phyloP scores from a whole-genome alignment of 2,797 vertebrate species.

The Macroramphosus scolopax region DNA sequence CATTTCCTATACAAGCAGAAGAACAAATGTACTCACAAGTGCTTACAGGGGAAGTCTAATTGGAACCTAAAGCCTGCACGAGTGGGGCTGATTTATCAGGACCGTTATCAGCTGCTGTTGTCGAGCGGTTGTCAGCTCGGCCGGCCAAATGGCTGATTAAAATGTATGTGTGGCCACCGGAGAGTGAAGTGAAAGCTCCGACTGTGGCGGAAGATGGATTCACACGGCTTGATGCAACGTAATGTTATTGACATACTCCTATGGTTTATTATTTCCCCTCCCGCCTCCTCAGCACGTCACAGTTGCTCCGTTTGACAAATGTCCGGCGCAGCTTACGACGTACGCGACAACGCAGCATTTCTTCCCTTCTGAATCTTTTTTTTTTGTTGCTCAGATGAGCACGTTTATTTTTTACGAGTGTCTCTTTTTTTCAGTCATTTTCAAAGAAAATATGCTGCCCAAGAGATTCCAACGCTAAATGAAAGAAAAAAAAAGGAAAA shows the following conservation, averaged over 20 bases:
- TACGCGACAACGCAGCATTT: conserved; percentile 1
- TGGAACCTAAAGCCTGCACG: conserved; percentile 24
- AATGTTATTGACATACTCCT: conserved; percentile 69
- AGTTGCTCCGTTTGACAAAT: conserved; percentile 51
- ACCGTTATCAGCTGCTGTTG: conserved; percentile 65
- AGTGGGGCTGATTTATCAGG: conserved; percentile 65
- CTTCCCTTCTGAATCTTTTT: not conserved
- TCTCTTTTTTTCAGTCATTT: conserved; percentile 5
- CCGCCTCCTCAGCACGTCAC: conserved; percentile 40
- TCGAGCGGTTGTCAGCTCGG: conserved; percentile 67
- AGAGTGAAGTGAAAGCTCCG: conserved; percentile 68
- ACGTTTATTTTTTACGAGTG: not conserved
- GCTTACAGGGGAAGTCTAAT: too few species aligned
- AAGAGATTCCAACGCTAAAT: not conserved
- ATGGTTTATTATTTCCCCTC: conserved; percentile 63
- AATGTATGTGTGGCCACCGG: conserved; percentile 73
- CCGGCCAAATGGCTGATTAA: conserved; percentile 73
- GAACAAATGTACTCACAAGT: too few species aligned
- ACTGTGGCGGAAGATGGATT: conserved; percentile 69
- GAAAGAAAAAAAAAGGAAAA: not conserved
- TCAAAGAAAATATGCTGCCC: not conserved
- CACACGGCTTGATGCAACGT: conserved; percentile 57
- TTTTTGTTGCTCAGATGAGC: conserved; percentile 1
- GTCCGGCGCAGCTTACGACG: conserved; percentile 28
- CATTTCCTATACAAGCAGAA: too few species aligned